Evolutionary conservation across 2,113 vertebrate species (phyloP), one percentile per base, ranked within the genome.

Genomic region (Clarias magur): DNA sequence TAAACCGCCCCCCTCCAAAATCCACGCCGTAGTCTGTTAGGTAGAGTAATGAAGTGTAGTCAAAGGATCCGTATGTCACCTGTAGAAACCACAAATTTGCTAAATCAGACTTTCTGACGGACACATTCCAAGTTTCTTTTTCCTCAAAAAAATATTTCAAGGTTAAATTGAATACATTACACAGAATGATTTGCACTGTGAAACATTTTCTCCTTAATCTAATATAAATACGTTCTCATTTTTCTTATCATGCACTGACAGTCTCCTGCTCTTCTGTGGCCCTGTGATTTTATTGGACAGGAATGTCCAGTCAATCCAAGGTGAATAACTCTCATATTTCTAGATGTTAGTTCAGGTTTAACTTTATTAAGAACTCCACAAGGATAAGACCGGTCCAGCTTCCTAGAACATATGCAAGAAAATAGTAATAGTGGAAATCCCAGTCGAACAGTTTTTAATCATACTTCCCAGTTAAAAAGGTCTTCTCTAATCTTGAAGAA

Each of bases 21-120:
- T 99, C 97, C 0, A 93, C 87, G 68, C 92, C 91, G 81, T 98
- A 99, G 92, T 99, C 97, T 0, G 98, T 98, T 80, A 99, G 95
- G 86, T 99, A 99, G 0, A 99, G 96, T 84, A 99, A 94, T 0
- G 97, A 98, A 0, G 97, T 99, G 91, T 99, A 99, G 92, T 99
- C 98, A 87, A 99, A 99, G 4, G 97, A 99, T 63, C 98, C 98
- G 0, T 99, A 99, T 1, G 98, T 99, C 90, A 97, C 96, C 98
- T 99, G 91, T 0, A 19, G 90, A 78, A 87, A 82, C 7, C n/a
- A 79, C 42, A 56, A 25, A 67, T 79, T 54, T 53, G 1, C 5
- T 11, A 27, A 59, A 59, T 59, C 27, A 80, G 27, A 12, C 54
- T 4, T 19, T 38, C 4, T 59, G 3, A 9, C 27, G 7, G 27